phyloP scores from a whole-genome alignment of 2,888 invertebrate species.

The Tachina grossa region DNA sequence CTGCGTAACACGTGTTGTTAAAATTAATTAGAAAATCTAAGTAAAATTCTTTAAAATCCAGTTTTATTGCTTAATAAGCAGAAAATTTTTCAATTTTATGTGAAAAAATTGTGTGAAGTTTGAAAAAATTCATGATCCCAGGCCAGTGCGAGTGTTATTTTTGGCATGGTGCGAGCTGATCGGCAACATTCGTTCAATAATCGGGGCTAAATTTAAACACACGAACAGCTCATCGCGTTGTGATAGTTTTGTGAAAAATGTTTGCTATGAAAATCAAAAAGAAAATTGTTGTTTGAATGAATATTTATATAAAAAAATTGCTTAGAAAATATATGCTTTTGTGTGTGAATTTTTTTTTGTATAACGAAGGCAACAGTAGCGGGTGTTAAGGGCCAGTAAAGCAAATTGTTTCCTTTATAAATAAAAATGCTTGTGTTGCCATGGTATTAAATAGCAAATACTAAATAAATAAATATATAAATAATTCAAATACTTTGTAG shows the following conservation, averaged over 20 bases:
- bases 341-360: slow-evolving; percentile 21
- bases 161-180: slow-evolving; percentile 77
- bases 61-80: slow-evolving; percentile 10
- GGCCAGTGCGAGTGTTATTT: slow-evolving; percentile 81
- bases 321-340: slow-evolving; percentile 30
- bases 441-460: slow-evolving; percentile 36
- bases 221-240: slow-evolving; percentile 75
- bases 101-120: slow-evolving; percentile 71
- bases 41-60: slow-evolving; percentile 67
- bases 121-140: slow-evolving; percentile 77
- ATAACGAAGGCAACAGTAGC: slow-evolving; percentile 50
- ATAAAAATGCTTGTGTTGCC: slow-evolving; percentile 15
- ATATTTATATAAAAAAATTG: slow-evolving; percentile 17
- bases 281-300: slow-evolving; percentile 20
- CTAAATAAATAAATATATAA: neutral
- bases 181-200: slow-evolving; percentile 75
- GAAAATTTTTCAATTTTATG: slow-evolving; percentile 70
- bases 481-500: slow-evolving; percentile 7
- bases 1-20: slow-evolving; percentile 36
- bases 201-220: slow-evolving; percentile 79
- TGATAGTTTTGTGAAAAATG: slow-evolving; percentile 57
- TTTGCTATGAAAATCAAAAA: slow-evolving; percentile 25
- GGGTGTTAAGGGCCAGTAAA: slow-evolving; percentile 50
- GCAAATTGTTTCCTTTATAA: slow-evolving; percentile 29
- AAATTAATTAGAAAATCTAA: slow-evolving; percentile 38